phyloP scores from a whole-genome alignment of 1,140 invertebrate genomes.

The Pachyrhynchus sulphureomaculatus region DNA sequence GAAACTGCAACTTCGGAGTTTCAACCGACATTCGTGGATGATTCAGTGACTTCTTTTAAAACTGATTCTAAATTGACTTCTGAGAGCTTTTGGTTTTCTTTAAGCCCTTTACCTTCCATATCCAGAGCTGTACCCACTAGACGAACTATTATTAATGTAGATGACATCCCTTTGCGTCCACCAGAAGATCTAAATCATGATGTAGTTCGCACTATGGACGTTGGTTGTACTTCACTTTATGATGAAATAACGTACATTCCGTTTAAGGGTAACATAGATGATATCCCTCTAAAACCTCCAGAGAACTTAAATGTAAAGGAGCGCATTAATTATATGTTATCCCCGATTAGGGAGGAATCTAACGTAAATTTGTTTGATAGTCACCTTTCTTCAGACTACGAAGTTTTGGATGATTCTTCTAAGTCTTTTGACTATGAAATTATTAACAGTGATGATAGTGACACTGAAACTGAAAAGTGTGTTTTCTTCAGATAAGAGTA shows the following conservation, averaged over 20 bases:
- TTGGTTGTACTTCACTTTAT: background rate
- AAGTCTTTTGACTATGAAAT: background rate
- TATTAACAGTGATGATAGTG: background rate
- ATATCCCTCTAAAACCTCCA: no score
- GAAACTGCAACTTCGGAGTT: background rate
- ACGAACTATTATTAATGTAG: constrained; percentile 39
- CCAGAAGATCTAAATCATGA: constrained; percentile 33
- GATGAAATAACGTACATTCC: background rate
- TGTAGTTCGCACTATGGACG: background rate
- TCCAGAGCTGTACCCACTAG: background rate
- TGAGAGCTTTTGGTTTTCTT: constrained; percentile 46
- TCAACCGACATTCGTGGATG: background rate
- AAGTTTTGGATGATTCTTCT: background rate
- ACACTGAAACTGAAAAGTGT: background rate
- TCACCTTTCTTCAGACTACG: constrained; percentile 1
- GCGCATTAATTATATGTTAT: constrained; percentile 7
- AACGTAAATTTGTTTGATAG: constrained; percentile 24
- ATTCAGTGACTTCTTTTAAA: constrained; percentile 42
- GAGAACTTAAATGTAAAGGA: background rate
- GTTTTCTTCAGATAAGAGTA: background rate
- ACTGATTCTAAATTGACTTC: constrained; percentile 32
- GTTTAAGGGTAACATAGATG: no score
- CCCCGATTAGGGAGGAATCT: constrained; percentile 41
- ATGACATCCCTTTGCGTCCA: constrained; percentile 45
- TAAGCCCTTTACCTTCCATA: constrained; percentile 24